These are phyloP conservation scores for Ctenodactylus gundi DNA, from an alignment of 2,113 vertebrate species.

Conservation along the genomic window DNA sequence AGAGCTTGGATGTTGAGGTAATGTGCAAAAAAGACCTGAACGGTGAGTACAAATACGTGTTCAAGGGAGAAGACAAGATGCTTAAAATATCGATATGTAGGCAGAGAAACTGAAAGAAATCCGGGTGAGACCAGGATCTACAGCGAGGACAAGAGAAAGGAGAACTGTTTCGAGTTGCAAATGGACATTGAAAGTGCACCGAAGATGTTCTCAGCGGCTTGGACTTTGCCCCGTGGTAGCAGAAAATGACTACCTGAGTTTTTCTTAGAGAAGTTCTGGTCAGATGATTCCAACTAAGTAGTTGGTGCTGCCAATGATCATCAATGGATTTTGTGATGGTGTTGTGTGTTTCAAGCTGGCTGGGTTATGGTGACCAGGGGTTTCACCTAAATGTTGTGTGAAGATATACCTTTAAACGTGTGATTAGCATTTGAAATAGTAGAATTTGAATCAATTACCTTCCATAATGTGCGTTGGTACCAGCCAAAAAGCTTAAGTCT, in stretches of 20 bases:
- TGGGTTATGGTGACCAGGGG: neutral
- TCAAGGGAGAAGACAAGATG: neutral
- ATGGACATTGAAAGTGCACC: neutral
- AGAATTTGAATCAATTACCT: neutral
- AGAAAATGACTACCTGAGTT: neutral
- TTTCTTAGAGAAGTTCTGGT: neutral
- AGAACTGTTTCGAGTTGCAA: neutral
- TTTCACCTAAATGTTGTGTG: neutral
- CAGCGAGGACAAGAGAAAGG: neutral
- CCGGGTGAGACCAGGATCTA: neutral
- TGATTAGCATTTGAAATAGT: neutral
- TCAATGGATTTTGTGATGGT: neutral
- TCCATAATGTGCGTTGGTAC: neutral
- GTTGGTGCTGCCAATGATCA: neutral
- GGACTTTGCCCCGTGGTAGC: neutral
- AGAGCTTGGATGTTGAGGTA: neutral
- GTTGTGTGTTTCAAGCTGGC: neutral
- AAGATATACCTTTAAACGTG: neutral
- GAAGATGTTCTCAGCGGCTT: neutral
- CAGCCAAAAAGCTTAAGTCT: neutral
- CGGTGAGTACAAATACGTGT: neutral
- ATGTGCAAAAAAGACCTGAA: neutral
- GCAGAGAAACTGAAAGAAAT: conserved; percentile 1
- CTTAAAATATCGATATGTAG: neutral
- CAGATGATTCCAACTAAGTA: neutral